Evolutionary conservation across 1,140 invertebrate genomes (phyloP).

Genomic region (Amphibalanus amphitrite): DNA sequence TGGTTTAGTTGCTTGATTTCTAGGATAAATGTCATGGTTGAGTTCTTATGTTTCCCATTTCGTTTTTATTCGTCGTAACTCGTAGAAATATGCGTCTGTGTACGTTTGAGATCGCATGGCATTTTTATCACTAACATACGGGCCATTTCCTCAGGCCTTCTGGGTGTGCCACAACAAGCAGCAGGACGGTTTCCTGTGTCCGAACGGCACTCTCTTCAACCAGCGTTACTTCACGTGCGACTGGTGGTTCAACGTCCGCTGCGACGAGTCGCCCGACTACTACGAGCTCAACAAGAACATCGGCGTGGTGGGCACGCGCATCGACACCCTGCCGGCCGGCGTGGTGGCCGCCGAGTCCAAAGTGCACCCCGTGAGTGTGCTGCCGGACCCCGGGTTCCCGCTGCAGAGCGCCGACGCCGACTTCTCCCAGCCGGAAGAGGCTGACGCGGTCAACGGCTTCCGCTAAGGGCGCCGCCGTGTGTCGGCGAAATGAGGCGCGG

Average conservation of each 20-base stretch:
- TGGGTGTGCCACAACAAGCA: slow-evolving; percentile 12
- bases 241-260: slow-evolving; percentile 39
- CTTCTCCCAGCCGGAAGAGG: neutral
- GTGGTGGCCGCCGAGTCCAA: neutral
- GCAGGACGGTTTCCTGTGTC: slow-evolving; percentile 34
- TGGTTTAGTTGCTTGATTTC: too few species aligned
- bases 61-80: too few species aligned
- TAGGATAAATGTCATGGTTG: too few species aligned
- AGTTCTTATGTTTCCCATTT: too few species aligned
- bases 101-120: too few species aligned
- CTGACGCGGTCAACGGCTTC: neutral
- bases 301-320: slow-evolving; percentile 1
- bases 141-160: neutral
- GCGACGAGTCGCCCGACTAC: slow-evolving; percentile 22
- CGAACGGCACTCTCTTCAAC: slow-evolving; percentile 37
- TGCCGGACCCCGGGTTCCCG: neutral
- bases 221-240: slow-evolving; percentile 38
- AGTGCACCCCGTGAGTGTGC: neutral
- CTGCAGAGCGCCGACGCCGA: neutral
- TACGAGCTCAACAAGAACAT: slow-evolving; percentile 11
- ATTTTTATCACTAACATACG: too few species aligned
- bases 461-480: neutral
- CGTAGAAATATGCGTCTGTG: too few species aligned
- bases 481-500: neutral
- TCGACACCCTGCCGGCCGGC: neutral